Evolutionary conservation across 1,140 invertebrate species (phyloP).

Genomic region (Melanaphis sacchari): DNA sequence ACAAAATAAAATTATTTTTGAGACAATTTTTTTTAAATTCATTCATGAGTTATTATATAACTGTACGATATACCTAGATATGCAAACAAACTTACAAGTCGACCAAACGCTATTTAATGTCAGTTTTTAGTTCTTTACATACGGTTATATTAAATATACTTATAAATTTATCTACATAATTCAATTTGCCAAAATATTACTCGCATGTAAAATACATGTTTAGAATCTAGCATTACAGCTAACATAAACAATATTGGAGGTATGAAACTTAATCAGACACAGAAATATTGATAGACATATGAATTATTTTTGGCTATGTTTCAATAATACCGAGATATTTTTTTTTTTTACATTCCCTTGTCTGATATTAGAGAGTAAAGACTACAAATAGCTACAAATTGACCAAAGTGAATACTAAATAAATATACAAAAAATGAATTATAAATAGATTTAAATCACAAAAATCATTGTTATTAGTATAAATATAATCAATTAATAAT

Average conservation of each 20-base stretch:
- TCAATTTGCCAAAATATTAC: not conserved
- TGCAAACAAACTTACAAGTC: not conserved
- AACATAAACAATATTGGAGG: not conserved
- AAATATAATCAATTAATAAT: not conserved
- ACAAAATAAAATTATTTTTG: too few relatives aligned
- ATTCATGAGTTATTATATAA: not conserved
- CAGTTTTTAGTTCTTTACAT: not conserved
- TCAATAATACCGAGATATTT: not conserved
- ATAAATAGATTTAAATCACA: too few relatives aligned
- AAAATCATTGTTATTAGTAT: not conserved
- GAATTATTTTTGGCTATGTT: slow-evolving; percentile 12
- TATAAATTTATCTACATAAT: not conserved
- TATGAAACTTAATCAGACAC: slow-evolving; percentile 7
- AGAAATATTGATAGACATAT: slow-evolving; percentile 2
- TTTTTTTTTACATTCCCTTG: not conserved
- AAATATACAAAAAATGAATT: not conserved
- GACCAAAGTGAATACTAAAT: not conserved
- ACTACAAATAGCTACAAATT: not conserved
- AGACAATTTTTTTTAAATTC: not conserved
- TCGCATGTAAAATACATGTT: not conserved
- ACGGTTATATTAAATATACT: not conserved
- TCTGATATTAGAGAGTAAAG: not conserved
- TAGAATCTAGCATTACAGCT: not conserved
- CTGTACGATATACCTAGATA: not conserved
- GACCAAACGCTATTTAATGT: not conserved